These are phyloP conservation scores for Ceratina japonica DNA, from an alignment of 1,140 invertebrate genomes.

Conservation along the genomic window DNA sequence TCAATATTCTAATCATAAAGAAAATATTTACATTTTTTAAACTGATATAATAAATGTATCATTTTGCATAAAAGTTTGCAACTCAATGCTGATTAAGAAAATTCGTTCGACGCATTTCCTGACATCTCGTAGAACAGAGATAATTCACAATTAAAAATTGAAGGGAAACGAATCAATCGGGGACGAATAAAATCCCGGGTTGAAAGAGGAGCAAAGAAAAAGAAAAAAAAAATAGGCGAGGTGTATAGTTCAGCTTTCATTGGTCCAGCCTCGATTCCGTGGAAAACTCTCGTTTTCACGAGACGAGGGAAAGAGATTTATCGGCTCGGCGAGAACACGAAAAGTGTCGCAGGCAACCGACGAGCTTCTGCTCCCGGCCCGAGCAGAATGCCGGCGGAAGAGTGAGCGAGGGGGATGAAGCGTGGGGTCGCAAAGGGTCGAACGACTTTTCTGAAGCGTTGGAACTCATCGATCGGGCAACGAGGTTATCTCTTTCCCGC, in stretches of 20 bases:
- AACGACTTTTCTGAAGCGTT: conserved; percentile 13
- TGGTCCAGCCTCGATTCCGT: conserved; percentile 28
- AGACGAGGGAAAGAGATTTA: conserved; percentile 54
- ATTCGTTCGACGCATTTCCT: no score
- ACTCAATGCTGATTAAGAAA: no score
- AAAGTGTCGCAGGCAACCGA: conserved; percentile 56
- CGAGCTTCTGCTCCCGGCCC: conserved; percentile 38
- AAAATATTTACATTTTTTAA: no score
- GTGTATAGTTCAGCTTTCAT: neutral
- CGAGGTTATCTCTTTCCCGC: conserved; percentile 14
- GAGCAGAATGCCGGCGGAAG: neutral
- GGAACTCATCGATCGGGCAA: conserved; percentile 34
- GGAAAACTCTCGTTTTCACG: conserved; percentile 57
- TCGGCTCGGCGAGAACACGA: conserved; percentile 58
- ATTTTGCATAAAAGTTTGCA: no score
- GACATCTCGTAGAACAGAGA: no score
- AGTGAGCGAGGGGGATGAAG: neutral
- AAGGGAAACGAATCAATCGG: no score
- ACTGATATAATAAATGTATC: no score
- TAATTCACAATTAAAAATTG: neutral
- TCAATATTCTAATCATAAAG: no score
- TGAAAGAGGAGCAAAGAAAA: neutral
- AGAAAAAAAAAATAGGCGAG: neutral
- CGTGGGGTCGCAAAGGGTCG: conserved; percentile 1
- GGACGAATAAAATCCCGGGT: no score